Base-by-base conservation (phyloP, 2,797 vertebrate genomes). In the Hydrocynus forskahlii region DNA sequence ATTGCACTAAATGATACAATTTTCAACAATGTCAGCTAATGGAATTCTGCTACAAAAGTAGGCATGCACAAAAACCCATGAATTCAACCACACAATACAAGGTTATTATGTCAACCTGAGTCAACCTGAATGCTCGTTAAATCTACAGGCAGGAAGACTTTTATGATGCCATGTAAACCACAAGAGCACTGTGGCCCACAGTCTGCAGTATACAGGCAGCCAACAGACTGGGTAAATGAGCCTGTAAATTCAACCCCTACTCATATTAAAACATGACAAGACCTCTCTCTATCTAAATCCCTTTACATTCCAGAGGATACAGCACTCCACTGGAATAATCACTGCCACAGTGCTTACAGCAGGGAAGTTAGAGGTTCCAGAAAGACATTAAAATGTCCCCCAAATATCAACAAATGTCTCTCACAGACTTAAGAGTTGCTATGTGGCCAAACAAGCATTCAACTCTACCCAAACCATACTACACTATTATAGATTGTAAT, bases 51-150 rank as follows among this genome's bases (percentile, higher is more conserved):
- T 66, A 67, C 38, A 43, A 67, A 43, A 43, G 64, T 43, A 43
- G 38, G 19, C 8, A 17, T 43, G 38, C 38, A 10, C 7, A n/a
- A 68, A 69, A 69, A 69, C n/a, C 6, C 2, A 19, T 16, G 38
- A 72, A 64, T 64, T 57, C 21, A 67, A 55, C 52, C 69, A 19
- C 62, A 62, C 35, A 75, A 75, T 52, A 40, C 19, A 55, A 54
- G 17, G 64, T 75, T 75, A 69, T 82, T 72, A 74, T 62, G 7
- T 50, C 23, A 60, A 62, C 29, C 29, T 29, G 29, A 29, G 75
- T 67, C 23, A 50, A 78, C 70, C 43, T 17, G 40, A 74, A 59
- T 19, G 16, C 17, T 25, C 8, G 75, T 74, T 60, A 45, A 48
- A 54, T 29, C 0, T 5, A 23, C 60, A 78, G 29, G 73, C 55